phyloP scores from a whole-genome alignment of 1,140 invertebrate species.

The Batillaria attramentaria region DNA sequence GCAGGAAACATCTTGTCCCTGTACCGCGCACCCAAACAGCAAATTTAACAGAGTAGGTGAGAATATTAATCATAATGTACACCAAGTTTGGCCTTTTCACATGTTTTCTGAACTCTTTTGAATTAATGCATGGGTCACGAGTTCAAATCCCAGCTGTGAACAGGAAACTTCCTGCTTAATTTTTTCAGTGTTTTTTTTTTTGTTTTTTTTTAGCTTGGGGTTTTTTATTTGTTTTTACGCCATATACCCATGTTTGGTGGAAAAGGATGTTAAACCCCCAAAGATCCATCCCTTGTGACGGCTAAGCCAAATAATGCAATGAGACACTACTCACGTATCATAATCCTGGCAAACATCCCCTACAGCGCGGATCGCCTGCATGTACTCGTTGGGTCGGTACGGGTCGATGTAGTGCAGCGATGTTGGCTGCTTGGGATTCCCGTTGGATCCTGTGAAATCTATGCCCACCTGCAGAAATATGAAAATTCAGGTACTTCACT shows the following conservation, averaged over 20 bases:
- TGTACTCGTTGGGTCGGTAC: slow-evolving; percentile 63
- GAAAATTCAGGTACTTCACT: neutral
- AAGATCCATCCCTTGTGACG: too few species aligned
- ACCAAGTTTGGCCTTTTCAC: too few species aligned
- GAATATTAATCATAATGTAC: neutral
- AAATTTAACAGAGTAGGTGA: neutral
- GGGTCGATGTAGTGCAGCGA: slow-evolving; percentile 74
- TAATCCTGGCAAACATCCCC: slow-evolving; percentile 80
- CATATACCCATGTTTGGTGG: too few species aligned
- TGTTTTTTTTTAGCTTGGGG: neutral
- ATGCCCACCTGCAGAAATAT: slow-evolving; percentile 71
- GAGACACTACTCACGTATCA: slow-evolving; percentile 65
- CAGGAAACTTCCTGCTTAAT: too few species aligned
- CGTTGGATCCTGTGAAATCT: slow-evolving; percentile 82
- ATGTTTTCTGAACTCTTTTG: too few species aligned
- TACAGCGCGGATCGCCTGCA: slow-evolving; percentile 74
- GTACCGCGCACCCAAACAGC: slow-evolving; percentile 43
- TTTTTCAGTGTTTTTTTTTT: neutral
- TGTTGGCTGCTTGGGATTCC: slow-evolving; percentile 74
- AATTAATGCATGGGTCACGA: too few species aligned
- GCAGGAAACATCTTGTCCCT: slow-evolving; percentile 72
- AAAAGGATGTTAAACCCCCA: too few species aligned
- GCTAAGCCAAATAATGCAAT: too few species aligned
- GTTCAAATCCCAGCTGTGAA: too few species aligned
- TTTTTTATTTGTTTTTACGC: too few species aligned